phyloP scores from a whole-genome alignment of 2,113 vertebrate genomes.

The Bubalus kerabau region DNA sequence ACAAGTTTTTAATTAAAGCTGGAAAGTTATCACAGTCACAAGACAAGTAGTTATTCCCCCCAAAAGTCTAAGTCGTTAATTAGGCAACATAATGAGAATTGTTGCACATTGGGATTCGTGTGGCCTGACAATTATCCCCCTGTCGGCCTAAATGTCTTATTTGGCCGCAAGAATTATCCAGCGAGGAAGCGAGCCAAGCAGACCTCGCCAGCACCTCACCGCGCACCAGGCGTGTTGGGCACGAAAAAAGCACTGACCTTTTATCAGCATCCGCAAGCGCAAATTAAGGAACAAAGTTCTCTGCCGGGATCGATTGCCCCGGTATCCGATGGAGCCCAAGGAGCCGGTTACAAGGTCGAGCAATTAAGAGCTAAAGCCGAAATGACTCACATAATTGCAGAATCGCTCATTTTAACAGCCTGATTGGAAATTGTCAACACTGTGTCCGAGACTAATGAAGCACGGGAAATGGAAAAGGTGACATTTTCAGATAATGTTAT shows the following conservation, averaged over 20 bases:
- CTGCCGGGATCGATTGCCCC: not conserved
- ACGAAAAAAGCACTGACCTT: not conserved
- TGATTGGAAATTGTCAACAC: slow-evolving; percentile 58
- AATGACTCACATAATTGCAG: slow-evolving; percentile 40
- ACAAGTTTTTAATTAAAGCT: slow-evolving; percentile 55
- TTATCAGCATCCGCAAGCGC: not conserved
- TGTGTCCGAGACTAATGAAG: slow-evolving; percentile 51
- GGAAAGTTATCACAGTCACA: slow-evolving; percentile 21
- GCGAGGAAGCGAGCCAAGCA: not conserved
- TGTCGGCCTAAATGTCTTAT: not conserved
- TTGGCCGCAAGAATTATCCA: not conserved
- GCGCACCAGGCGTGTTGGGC: accelerated
- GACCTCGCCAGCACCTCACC: not conserved
- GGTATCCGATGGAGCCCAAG: not conserved
- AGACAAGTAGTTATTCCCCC: not conserved
- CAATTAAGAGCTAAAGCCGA: slow-evolving; percentile 46
- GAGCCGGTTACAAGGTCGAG: slow-evolving; percentile 33
- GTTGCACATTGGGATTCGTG: not conserved
- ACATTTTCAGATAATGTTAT: slow-evolving; percentile 57
- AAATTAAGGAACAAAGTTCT: not conserved
- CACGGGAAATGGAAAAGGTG: slow-evolving; percentile 57
- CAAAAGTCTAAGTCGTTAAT: slow-evolving; percentile 30
- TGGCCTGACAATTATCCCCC: not conserved
- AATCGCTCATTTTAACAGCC: slow-evolving; percentile 60
- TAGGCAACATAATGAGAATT: slow-evolving; percentile 36